Percentiles rank a stretch among this genome's conserved stretches.
Conservation (phyloP, 2,888 invertebrate genomes). For the Troilus luridus region DNA sequence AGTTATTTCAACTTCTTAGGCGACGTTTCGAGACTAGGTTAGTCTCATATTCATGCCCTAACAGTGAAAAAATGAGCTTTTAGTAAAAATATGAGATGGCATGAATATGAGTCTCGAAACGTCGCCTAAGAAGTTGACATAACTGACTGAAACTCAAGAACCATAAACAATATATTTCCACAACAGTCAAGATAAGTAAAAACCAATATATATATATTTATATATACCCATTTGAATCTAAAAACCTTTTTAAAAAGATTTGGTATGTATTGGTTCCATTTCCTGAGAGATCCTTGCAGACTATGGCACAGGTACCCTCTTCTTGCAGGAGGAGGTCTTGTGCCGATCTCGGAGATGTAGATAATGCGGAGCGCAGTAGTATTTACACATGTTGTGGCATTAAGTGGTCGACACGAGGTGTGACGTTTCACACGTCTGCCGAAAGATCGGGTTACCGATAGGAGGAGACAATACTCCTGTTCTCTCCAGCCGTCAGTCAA, state of each 20-base stretch:
- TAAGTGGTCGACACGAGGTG: background rate
- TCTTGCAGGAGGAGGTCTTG: background rate
- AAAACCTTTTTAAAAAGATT: background rate
- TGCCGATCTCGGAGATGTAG: background rate
- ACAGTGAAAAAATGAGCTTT: no score
- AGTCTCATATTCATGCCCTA: no score
- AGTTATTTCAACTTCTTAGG: no score
- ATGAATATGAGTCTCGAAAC: no score
- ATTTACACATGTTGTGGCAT: slow-evolving; percentile 58
- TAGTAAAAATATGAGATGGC: no score
- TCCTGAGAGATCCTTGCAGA: background rate
- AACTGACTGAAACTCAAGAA: no score
- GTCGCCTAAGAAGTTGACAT: no score
- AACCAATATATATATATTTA: no score
- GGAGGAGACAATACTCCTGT: slow-evolving; percentile 47
- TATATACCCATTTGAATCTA: no score
- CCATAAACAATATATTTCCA: no score
- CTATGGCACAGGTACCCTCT: background rate
- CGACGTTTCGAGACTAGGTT: no score
- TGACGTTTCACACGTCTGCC: slow-evolving; percentile 53
- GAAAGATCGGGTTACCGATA: slow-evolving; percentile 57
- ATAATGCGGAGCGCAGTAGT: background rate
- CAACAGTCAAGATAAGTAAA: no score
- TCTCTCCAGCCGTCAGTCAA: slow-evolving; percentile 48
- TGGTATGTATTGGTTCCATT: background rate